Percentiles rank a stretch among this genome's conserved stretches.
These are phyloP conservation scores for Chanos chanos DNA, from an alignment of 2,797 vertebrate species.

Conservation along the genomic window DNA sequence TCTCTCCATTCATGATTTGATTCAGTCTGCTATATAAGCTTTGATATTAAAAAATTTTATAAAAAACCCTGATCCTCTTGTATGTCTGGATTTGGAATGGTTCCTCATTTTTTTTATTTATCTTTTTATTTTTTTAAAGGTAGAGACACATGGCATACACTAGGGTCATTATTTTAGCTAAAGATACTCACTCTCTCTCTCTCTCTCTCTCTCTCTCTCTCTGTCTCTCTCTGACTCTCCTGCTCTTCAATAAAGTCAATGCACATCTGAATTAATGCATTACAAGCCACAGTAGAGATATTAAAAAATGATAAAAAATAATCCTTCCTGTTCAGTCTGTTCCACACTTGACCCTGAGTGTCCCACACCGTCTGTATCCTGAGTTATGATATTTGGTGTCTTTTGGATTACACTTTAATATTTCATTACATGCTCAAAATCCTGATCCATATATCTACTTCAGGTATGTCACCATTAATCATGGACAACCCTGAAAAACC, in stretches of 20 bases:
- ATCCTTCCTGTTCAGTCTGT: conserved; percentile 57
- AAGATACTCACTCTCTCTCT: conserved; percentile 13
- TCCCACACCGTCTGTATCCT: conserved; percentile 47
- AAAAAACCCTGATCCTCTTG: conserved; percentile 48
- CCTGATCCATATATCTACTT: conserved; percentile 63
- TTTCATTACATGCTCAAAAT: conserved; percentile 76
- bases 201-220: not conserved
- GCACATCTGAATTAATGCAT: conserved; percentile 73
- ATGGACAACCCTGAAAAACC: conserved; percentile 50
- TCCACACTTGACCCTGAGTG: conserved; percentile 66
- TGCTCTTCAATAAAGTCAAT: conserved; percentile 67
- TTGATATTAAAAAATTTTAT: conserved; percentile 54
- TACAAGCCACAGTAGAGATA: conserved; percentile 67
- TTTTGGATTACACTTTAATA: conserved; percentile 73
- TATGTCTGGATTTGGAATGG: conserved; percentile 34
- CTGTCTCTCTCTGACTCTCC: not conserved
- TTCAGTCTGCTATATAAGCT: conserved; percentile 38
- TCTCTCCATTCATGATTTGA: conserved; percentile 35
- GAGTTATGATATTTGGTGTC: conserved; percentile 76
- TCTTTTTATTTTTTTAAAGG: conserved; percentile 38
- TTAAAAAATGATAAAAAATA: conserved; percentile 75
- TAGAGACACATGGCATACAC: conserved; percentile 45
- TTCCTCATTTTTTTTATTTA: conserved; percentile 52
- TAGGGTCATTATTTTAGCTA: conserved; percentile 43
- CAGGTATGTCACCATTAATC: conserved; percentile 71